These are phyloP conservation scores for Saccostrea glomerata DNA, from an alignment of 1,140 invertebrate genomes.

Conservation along the genomic window DNA sequence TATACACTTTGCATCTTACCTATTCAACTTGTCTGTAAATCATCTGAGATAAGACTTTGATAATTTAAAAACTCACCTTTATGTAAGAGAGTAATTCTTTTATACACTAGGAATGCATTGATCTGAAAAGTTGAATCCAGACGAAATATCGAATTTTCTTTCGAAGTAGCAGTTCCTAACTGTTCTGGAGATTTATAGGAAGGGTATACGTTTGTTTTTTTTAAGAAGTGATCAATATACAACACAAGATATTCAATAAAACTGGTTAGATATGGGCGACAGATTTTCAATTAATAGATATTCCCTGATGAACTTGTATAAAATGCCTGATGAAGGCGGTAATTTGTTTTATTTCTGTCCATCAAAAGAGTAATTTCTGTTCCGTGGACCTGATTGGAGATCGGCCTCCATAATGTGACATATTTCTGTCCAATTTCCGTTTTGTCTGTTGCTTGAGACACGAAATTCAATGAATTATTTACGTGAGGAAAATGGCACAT, in stretches of 20 bases:
- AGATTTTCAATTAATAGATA: slow-evolving; percentile 17
- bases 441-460: not conserved
- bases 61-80: too few species aligned
- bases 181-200: not conserved
- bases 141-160: too few species aligned
- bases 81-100: too few species aligned
- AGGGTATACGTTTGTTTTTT: not conserved
- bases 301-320: slow-evolving; percentile 1
- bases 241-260: not conserved
- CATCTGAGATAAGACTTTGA: too few species aligned
- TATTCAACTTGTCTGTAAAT: too few species aligned
- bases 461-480: not conserved
- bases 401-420: not conserved
- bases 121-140: too few species aligned
- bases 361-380: slow-evolving; percentile 11
- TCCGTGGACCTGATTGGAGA: not conserved
- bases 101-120: too few species aligned
- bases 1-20: too few species aligned
- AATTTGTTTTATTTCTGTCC: slow-evolving; percentile 15
- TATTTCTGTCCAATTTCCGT: not conserved
- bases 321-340: not conserved
- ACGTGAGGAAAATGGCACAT: not conserved
- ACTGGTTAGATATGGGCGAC: not conserved
- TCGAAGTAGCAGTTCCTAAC: too few species aligned
- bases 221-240: not conserved